Percentiles rank a stretch among this genome's conserved stretches.
These are phyloP conservation scores for Anarrhichthys ocellatus DNA, from an alignment of 2,113 vertebrate genomes.

Conservation along the genomic window DNA sequence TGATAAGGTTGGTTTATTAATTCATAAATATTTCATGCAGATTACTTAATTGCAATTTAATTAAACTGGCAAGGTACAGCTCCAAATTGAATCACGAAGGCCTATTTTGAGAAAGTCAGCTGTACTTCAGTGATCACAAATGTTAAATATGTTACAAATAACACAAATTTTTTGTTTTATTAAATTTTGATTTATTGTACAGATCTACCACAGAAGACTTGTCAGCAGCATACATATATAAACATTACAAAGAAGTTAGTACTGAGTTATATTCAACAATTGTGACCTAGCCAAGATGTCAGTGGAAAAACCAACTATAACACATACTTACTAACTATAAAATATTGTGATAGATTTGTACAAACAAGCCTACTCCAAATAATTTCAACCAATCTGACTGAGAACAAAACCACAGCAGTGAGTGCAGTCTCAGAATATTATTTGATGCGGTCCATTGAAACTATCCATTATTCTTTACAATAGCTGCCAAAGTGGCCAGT, in stretches of 20 bases:
- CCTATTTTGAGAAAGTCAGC: background rate
- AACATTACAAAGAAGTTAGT: background rate
- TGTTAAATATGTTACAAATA: background rate
- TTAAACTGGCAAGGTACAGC: background rate
- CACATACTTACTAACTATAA: background rate
- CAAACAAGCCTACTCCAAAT: background rate
- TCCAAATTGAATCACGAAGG: background rate
- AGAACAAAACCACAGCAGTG: background rate
- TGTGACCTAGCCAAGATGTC: no score
- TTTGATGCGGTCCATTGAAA: background rate
- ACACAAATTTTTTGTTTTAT: background rate
- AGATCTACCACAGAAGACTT: background rate
- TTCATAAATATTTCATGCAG: background rate
- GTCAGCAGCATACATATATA: background rate
- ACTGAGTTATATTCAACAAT: no score
- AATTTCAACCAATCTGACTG: background rate
- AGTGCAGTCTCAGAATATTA: background rate
- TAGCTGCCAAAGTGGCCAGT: conserved; percentile 75
- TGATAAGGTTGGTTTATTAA: conserved; percentile 2
- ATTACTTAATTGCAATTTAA: background rate
- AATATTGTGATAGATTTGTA: background rate
- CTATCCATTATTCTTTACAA: conserved; percentile 71
- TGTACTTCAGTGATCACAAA: background rate
- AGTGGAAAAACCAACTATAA: no score
- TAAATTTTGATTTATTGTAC: background rate